Base-by-base conservation (phyloP, 2,113 vertebrate species). In the Ochotona curzoniae region DNA sequence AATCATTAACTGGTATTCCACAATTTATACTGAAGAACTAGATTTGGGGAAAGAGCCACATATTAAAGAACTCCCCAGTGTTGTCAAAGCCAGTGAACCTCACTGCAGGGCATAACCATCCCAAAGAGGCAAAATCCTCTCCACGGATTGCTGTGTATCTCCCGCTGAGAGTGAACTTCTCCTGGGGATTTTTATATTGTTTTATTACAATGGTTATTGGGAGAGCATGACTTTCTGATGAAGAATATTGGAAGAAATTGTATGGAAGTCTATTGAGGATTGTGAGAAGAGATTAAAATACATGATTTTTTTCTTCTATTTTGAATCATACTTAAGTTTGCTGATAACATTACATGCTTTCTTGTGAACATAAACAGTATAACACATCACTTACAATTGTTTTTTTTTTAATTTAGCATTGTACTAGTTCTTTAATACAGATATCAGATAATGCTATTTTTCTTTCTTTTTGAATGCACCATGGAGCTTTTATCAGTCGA, bases 161-260 rank as follows among this genome's bases (percentile, higher is more conserved):
- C 26, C 81, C 6, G 35, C 14, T 57, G 10, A 1, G 5, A 1
- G 11, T 76, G 73, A 1, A 0, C 1, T 6, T 20, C 47, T 14
- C 26, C 0, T 61, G n/a, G 74, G 2, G 69, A 89, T 74, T 78
- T 44, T 47, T 78, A 38, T 47, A 69, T 86, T 89, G 1, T 51
- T 74, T 87, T 70, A 86, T 63, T 79, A 82, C 5, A 30, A 30
- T 73, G 60, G 14, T 79, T 54, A 64, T 20, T 57, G 6, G 44
- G 32, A 89, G 73, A 61, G 12, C 14, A 51, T 17, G 75, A 75
- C 81, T 66, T 1, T 69, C 25, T 38, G 8, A 80, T 38, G 67
- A 61, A n/a, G 10, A 82, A 49, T 49, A 49, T 1, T 57, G 23
- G 26, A 35, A 23, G 74, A 17, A 28, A 21, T 49, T 74, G 2